Base-by-base conservation (phyloP, 2,888 invertebrate genomes). In the Augochlorella aurata region DNA sequence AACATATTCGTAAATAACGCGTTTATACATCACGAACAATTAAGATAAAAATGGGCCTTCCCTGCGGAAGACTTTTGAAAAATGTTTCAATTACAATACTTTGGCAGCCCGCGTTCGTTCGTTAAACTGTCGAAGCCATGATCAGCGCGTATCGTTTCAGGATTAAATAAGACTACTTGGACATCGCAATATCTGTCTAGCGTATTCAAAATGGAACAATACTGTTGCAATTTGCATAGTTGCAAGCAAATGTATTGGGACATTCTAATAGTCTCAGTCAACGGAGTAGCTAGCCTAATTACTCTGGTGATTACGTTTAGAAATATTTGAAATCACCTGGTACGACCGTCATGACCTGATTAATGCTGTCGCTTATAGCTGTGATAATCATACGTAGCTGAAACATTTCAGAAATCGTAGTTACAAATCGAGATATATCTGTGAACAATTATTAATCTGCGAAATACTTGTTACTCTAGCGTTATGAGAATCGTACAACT, bases 351-450 rank as follows among this genome's bases (percentile, higher is more conserved):
- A 85, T 67, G 77, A 87, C 77, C 67, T 80, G 84, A 84, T 69
- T 71, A 86, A 86, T 80, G 82, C 44, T 81, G 78, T 78, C 77
- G 79, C 74, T 83, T 83, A 87, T 68, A 70, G 87, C 71, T 50
- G 79, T 76, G 75, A 87, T 79, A 77, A 79, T 83, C 68, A 85
- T 74, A 77, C 65, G 83, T 75, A 87, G 79, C 87, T 87, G 86
- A 87, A 87, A 87, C 87, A 87, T 85, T 87, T 87, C 78, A 74
- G 71, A 81, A 83, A 71, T 81, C 66, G 70, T 80, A 45, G 72
- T 79, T 77, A 85, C 45, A 77, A 72, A 63, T 70, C 49, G 67
- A 63, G 24, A 50, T 52, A 52, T 29, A 44, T 61, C 38, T 82
- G 52, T 69, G 58, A 52, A 29, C 67, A 54, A 38, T 69, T 21